Evolutionary conservation across 2,888 invertebrate species (phyloP).

Genomic region (Himalopsyche tibetana): DNA sequence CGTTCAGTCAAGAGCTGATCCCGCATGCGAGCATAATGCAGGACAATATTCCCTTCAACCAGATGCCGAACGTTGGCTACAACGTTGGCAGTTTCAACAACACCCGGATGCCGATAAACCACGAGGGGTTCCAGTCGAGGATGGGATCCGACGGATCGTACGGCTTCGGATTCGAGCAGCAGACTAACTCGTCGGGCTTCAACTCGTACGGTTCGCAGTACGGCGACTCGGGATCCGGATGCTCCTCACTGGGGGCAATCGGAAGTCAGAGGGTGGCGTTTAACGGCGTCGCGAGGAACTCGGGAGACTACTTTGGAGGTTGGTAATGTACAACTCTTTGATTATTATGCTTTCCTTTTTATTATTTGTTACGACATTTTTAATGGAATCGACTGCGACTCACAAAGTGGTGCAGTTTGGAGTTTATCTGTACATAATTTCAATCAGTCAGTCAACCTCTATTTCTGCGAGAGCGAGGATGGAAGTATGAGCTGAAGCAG

Average conservation of each 20-base stretch:
- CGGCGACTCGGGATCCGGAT: not conserved
- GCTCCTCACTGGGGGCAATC: slow-evolving; percentile 55
- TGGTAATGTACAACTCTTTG: slow-evolving; percentile 49
- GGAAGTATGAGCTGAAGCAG: too few species aligned
- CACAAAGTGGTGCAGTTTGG: too few species aligned
- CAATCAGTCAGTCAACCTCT: too few species aligned
- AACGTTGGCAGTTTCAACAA: not conserved
- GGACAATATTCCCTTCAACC: not conserved
- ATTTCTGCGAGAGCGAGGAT: too few species aligned
- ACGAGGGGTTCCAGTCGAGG: slow-evolving; percentile 13
- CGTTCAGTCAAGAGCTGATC: not conserved
- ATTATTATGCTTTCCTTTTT: not conserved
- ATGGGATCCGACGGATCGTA: slow-evolving; percentile 36
- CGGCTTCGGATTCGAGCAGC: slow-evolving; percentile 40
- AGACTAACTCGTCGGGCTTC: slow-evolving; percentile 20
- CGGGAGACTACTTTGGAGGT: slow-evolving; percentile 59
- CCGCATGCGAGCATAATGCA: not conserved
- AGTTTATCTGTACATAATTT: too few species aligned
- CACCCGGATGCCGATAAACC: not conserved
- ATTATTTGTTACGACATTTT: not conserved
- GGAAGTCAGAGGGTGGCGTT: slow-evolving; percentile 58
- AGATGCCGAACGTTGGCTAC: not conserved
- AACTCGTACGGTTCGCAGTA: not conserved
- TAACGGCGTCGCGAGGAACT: slow-evolving; percentile 67
- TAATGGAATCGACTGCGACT: too few species aligned